Evolutionary conservation across 2,113 vertebrate genomes (phyloP).

Genomic region (Sinosuthora webbiana): DNA sequence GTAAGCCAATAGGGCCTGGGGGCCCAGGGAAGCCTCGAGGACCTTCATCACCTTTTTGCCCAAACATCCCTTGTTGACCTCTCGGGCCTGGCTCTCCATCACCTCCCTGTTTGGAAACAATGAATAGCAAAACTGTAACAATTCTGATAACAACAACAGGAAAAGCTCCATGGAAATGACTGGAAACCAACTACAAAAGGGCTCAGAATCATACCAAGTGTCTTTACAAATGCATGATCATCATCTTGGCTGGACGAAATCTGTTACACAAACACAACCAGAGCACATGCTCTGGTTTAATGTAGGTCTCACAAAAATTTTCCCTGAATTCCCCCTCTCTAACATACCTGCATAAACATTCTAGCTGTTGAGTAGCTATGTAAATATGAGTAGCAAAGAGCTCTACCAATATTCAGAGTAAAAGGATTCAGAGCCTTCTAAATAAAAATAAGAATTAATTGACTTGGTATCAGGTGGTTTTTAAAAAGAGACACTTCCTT

Average conservation of each 20-base stretch:
- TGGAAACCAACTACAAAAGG: not conserved
- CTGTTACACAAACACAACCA: not conserved
- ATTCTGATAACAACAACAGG: not conserved
- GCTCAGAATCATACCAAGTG: not conserved
- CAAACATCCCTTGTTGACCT: slow-evolving; percentile 98
- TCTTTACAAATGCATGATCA: not conserved
- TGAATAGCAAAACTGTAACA: not conserved
- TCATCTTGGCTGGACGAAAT: not conserved
- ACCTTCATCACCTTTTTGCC: slow-evolving; percentile 97
- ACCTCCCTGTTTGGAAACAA: slow-evolving; percentile 79
- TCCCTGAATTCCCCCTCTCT: not conserved
- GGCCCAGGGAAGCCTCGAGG: slow-evolving; percentile 94
- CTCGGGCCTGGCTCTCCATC: slow-evolving; percentile 95
- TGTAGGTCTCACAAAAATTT: not conserved
- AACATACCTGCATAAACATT: not conserved
- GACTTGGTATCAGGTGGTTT: not conserved
- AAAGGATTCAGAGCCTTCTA: not conserved
- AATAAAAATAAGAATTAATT: not conserved
- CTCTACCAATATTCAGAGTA: not conserved
- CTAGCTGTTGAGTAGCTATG: not conserved
- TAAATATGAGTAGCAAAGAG: not conserved
- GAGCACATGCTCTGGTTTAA: not conserved
- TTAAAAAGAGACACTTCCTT: not conserved
- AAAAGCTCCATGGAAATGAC: not conserved
- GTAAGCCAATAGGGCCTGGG: slow-evolving; percentile 94